Evolutionary conservation across 2,113 vertebrate genomes (phyloP), one percentile per base, ranked within the genome.

Genomic region (Colistium nudipinnis): DNA sequence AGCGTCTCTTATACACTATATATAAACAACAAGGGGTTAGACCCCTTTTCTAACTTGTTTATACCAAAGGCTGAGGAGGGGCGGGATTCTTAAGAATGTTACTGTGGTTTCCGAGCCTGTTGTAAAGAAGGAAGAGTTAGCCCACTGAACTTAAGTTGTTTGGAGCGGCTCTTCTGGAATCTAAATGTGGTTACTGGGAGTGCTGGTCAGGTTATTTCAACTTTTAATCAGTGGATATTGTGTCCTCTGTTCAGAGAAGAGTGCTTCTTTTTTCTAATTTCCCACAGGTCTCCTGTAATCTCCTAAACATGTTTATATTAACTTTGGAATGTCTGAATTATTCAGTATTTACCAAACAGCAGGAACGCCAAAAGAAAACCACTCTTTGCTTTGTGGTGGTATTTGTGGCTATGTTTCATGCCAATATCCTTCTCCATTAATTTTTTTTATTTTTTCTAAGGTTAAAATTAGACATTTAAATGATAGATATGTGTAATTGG

Each of bases 151-250:
- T 77, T 56, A 72, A 63, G 69, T 61, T 41, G 70, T 77, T 79
- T 79, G 67, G 65, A 80, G 73, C 33, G 68, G 55, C 38, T 2
- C 74, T 71, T 44, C 76, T 65, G 67, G 69, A 76, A 61, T 81
- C 78, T 62, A 31, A 78, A 64, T n/a, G 48, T 24, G 63, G 33
- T 17, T 56, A 48, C 20, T 11, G 45, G 61, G 54, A 49, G 69
- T 56, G 13, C 20, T 9, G 61, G 38, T 51, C 38, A 28, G 8
- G 6, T 56, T 49, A 48, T 76, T 83, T 57, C 14, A 68, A 12
- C 48, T 76, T 4, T 73, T 56, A 65, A 56, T 64, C 53, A 76
- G 45, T n/a, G 44, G 30, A 38, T 68, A 62, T 36, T 56, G 30
- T 51, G 63, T 77, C 65, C 59, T 78, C 67, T 82, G 33, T 59